Conservation (phyloP, 2,113 vertebrate species). For the Carollia perspicillata region DNA sequence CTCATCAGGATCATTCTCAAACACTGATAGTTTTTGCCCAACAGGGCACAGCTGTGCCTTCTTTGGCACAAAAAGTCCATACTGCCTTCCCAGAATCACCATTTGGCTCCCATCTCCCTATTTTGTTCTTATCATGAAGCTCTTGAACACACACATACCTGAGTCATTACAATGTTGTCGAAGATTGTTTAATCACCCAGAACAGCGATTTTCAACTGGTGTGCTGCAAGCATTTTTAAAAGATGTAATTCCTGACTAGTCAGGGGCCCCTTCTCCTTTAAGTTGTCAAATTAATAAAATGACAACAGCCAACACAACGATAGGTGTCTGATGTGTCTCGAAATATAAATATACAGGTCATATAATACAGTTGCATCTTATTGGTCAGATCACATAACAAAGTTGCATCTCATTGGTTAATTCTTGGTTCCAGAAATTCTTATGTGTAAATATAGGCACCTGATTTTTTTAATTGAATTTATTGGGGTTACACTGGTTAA, state of each 20-base stretch:
- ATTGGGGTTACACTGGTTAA: no score
- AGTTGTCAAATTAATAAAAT: neutral
- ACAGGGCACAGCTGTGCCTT: slow-evolving; percentile 83
- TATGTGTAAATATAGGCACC: neutral
- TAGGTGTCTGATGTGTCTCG: neutral
- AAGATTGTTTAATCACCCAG: neutral
- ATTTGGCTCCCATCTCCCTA: neutral
- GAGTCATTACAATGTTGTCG: neutral
- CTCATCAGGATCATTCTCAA: slow-evolving; percentile 92
- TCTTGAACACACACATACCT: neutral
- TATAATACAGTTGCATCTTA: neutral
- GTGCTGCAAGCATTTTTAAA: neutral
- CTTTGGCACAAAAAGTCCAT: slow-evolving; percentile 93
- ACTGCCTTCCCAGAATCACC: slow-evolving; percentile 54
- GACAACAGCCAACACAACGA: neutral
- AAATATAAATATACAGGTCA: neutral
- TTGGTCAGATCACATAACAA: neutral
- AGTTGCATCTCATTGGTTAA: neutral
- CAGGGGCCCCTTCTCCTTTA: neutral
- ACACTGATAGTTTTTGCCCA: slow-evolving; percentile 87
- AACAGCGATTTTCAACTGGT: neutral
- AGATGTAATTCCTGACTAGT: neutral
- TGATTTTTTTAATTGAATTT: no score
- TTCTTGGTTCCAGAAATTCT: neutral
- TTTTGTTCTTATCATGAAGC: neutral